A percentile compares a stretch with the other conserved stretches of the same genome.
Evolutionary conservation across 2,113 vertebrate species (phyloP).

Genomic region (Cygnus atratus): DNA sequence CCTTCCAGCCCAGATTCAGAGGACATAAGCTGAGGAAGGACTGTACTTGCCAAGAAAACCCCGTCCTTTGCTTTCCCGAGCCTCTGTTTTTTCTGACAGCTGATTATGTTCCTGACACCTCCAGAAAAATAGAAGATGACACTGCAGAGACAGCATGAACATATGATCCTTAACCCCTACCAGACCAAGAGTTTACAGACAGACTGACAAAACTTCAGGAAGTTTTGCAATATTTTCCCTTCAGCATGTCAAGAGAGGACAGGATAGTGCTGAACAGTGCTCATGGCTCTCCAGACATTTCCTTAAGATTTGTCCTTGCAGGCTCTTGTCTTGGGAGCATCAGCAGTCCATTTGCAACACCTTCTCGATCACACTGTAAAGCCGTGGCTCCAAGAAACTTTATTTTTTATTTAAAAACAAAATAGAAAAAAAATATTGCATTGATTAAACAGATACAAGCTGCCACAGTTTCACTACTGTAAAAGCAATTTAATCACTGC

Average conservation of each 20-base stretch:
- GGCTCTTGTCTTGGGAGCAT: background rate
- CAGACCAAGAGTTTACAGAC: background rate
- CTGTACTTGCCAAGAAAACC: background rate
- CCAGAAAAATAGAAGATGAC: slow-evolving; percentile 4
- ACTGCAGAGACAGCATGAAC: background rate
- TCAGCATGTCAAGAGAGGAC: background rate
- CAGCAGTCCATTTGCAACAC: background rate
- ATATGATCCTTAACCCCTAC: background rate
- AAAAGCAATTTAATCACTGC: background rate
- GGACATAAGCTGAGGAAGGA: background rate
- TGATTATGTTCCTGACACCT: background rate
- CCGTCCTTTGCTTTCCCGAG: background rate
- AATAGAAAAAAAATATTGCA: background rate
- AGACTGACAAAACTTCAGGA: background rate
- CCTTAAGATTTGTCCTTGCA: background rate
- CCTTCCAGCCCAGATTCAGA: background rate
- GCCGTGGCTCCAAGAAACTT: background rate
- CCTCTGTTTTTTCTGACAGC: background rate
- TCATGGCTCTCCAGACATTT: background rate
- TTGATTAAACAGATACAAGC: background rate
- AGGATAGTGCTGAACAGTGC: background rate
- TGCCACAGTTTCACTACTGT: background rate
- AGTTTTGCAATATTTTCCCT: background rate
- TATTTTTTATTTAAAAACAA: background rate
- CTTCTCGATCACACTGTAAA: background rate